Percentiles rank a stretch among this genome's conserved stretches.
These are phyloP conservation scores for Amphipyra tragopoginis DNA, from an alignment of 2,888 invertebrate genomes.

Conservation along the genomic window DNA sequence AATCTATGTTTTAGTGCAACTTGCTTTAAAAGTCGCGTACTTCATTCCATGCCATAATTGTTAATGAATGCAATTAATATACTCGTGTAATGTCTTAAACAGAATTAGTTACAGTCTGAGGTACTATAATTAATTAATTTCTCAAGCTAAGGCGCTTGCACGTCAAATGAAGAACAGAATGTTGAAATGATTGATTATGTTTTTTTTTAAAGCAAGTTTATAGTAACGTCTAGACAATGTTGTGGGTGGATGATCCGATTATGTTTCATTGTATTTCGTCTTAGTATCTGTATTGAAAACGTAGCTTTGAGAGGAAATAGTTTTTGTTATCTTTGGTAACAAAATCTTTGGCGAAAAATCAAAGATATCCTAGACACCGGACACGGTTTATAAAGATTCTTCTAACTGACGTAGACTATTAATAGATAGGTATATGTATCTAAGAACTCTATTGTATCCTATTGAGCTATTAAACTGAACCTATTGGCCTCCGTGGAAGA, in stretches of 20 bases:
- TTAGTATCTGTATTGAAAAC: constrained; percentile 22
- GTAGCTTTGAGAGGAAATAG: not conserved
- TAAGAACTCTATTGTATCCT: constrained; percentile 27
- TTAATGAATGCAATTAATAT: constrained; percentile 56
- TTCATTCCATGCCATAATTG: constrained; percentile 57
- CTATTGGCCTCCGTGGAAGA: constrained; percentile 30
- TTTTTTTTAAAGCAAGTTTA: constrained; percentile 34
- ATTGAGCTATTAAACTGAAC: constrained; percentile 38
- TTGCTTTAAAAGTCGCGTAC: constrained; percentile 43
- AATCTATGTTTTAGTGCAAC: constrained; percentile 46
- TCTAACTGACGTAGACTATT: not conserved
- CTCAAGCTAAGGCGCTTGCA: constrained; percentile 16
- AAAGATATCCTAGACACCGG: not conserved
- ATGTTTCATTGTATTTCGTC: constrained; percentile 30
- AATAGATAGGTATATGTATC: not conserved
- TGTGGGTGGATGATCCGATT: constrained; percentile 53
- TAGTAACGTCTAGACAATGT: constrained; percentile 40
- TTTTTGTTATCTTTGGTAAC: not conserved
- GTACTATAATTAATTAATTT: constrained; percentile 52
- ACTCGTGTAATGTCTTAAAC: constrained; percentile 47
- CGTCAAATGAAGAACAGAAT: constrained; percentile 35
- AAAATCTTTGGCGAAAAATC: not conserved
- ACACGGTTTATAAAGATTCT: not conserved
- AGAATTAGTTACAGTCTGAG: constrained; percentile 44
- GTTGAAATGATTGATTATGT: constrained; percentile 54